A percentile compares a stretch with the other conserved stretches of the same genome.
These are phyloP conservation scores for Laupala kohalensis DNA, from an alignment of 1,140 invertebrate genomes.

Conservation along the genomic window DNA sequence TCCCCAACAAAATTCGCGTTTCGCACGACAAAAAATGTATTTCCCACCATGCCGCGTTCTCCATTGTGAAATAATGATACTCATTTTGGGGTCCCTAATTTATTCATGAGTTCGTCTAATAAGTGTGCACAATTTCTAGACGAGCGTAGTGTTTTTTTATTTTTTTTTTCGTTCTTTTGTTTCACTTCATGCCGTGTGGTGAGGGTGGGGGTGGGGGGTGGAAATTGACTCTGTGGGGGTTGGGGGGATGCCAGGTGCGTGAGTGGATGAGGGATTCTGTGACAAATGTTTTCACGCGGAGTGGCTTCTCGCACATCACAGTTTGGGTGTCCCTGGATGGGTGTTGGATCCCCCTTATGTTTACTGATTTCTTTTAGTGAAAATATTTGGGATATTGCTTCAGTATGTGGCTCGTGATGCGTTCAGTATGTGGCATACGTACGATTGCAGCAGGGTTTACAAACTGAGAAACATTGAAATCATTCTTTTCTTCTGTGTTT, in stretches of 20 bases:
- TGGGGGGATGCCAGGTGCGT: too few species aligned
- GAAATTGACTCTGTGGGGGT: too few species aligned
- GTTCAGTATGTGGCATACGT: too few species aligned
- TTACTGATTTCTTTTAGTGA: neutral
- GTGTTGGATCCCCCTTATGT: neutral
- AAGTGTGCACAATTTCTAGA: neutral
- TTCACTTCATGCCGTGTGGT: too few species aligned
- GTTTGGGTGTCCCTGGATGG: neutral
- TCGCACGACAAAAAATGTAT: neutral
- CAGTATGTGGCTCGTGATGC: neutral
- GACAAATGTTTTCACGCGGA: neutral
- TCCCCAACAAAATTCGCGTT: neutral
- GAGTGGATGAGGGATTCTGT: too few species aligned
- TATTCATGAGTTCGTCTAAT: neutral
- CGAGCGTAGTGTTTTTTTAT: too few species aligned
- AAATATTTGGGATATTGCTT: neutral
- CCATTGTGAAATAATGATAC: neutral
- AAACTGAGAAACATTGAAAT: too few species aligned
- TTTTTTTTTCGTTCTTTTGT: too few species aligned
- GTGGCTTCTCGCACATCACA: neutral
- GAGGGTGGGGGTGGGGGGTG: too few species aligned
- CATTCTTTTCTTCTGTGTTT: too few species aligned
- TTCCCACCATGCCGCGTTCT: neutral
- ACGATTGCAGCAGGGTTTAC: too few species aligned
- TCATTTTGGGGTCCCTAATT: neutral